Evolutionary conservation across 1,140 invertebrate genomes (phyloP).

Genomic region (Saccostrea cuccullata): DNA sequence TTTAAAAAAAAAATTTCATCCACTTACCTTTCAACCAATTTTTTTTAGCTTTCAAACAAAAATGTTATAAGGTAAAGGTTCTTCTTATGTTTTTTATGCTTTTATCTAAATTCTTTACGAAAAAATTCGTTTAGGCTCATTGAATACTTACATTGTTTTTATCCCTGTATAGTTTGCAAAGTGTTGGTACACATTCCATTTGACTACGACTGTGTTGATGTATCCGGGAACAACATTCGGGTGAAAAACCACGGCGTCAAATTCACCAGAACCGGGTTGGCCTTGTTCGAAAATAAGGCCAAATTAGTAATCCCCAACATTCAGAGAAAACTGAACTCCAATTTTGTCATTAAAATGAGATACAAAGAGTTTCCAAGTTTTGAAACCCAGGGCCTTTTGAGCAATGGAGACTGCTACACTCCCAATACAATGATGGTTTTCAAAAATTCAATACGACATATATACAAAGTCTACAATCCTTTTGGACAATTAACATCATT

Average conservation of each 20-base stretch:
- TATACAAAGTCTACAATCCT: background rate
- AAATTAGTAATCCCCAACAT: conserved; percentile 48
- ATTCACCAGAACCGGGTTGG: conserved; percentile 22
- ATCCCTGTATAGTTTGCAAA: conserved; percentile 1
- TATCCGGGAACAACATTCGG: background rate
- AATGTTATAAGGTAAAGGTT: no score
- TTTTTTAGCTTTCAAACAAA: no score
- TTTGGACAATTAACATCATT: background rate
- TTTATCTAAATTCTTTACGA: no score
- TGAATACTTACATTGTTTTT: background rate
- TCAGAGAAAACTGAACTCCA: conserved; percentile 11
- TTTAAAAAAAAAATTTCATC: background rate
- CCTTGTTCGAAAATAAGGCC: conserved; percentile 28
- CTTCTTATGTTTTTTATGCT: no score
- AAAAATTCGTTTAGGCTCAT: no score
- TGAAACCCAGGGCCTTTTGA: conserved; percentile 34
- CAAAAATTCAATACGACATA: conserved; percentile 12
- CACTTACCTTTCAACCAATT: no score
- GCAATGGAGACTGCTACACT: conserved; percentile 43
- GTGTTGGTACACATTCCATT: conserved; percentile 44
- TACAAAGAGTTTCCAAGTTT: conserved; percentile 32
- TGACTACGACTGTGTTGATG: conserved; percentile 28
- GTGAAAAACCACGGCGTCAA: conserved; percentile 39
- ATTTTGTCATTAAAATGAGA: conserved; percentile 47
- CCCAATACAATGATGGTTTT: background rate